Base-by-base conservation (phyloP, 1,140 invertebrate genomes). In the Drosophila murphyi region DNA sequence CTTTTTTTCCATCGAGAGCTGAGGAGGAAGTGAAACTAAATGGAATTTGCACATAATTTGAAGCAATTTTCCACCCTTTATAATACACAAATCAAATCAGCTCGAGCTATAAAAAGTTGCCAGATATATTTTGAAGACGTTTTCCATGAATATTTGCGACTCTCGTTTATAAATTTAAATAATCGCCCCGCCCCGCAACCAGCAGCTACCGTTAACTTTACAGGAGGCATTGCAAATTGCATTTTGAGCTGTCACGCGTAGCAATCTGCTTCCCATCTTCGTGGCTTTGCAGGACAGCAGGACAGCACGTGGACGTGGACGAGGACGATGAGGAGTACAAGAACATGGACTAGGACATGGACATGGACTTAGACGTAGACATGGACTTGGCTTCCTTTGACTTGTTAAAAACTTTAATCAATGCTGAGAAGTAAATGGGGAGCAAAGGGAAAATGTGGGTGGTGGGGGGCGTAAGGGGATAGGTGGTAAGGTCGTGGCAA, bases 161-260 rank as follows among this genome's bases (percentile, higher is more conserved):
- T 61, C 64, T 61, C 64, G 71, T 60, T 73, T 73, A 73, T 73
- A 73, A 69, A 73, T 73, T 73, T 69, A 73, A 73, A 73, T 73
- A 73, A 73, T 61, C 71, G 59, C 39, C n/a, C n/a, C n/a, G 10
- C 0, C 1, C 34, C 5, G 34, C 20, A 20, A 20, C 20, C 20
- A 20, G 20, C 20, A 20, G 20, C 34, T 34, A 34, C 39, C 55
- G 31, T 67, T 47, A 73, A 69, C 56, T 73, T 69, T 69, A 78
- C 78, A 74, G 69, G 67, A 47, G 64, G 76, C 70, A 87, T 57
- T 87, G 82, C 82, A 85, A 85, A 85, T 85, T 85, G 82, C 82
- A 85, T 78, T 87, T 85, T 82, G 74, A 72, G 61, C 63, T 82
- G 82, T 83, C 71, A 73, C 71, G 71, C 71, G 50, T 73, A 55